Conservation (phyloP, 2,797 vertebrate species). For the Macropus fuliginosus region DNA sequence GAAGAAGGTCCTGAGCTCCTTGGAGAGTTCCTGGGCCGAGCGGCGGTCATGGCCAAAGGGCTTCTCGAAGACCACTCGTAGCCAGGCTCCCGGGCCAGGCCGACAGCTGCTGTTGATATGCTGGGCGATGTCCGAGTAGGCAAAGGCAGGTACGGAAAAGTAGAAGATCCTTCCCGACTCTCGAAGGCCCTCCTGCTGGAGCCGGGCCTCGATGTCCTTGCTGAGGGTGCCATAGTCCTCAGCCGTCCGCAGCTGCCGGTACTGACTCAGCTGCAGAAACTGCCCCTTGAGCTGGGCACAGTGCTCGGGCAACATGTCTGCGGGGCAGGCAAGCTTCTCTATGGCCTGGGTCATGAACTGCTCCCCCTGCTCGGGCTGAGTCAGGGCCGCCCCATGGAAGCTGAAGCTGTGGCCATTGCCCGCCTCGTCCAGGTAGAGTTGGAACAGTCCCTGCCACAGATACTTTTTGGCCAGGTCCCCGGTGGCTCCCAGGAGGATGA, state of each 20-base stretch:
- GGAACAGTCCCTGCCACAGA: constrained; percentile 96
- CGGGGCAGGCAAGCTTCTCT: constrained; percentile 89
- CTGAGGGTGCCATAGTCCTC: constrained; percentile 90
- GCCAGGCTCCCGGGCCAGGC: constrained; percentile 87
- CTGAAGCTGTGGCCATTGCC: constrained; percentile 91
- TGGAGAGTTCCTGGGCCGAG: constrained; percentile 91
- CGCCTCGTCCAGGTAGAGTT: constrained; percentile 91
- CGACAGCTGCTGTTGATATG: constrained; percentile 93
- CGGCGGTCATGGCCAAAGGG: constrained; percentile 94
- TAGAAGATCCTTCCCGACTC: constrained; percentile 96
- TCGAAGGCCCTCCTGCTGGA: constrained; percentile 87
- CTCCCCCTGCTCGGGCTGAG: constrained; percentile 83
- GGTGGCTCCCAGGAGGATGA: constrained; percentile 93
- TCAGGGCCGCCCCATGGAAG: constrained; percentile 91
- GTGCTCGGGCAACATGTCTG: constrained; percentile 80
- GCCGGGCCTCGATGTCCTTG: constrained; percentile 85
- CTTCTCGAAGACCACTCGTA: constrained; percentile 96
- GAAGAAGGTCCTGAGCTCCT: constrained; percentile 88
- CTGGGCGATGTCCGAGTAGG: constrained; percentile 91
- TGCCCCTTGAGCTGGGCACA: constrained; percentile 93
- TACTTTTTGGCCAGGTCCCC: constrained; percentile 97
- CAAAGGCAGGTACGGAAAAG: constrained; percentile 94
- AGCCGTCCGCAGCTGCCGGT: constrained; percentile 87
- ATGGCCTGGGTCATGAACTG: constrained; percentile 89
- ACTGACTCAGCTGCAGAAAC: constrained; percentile 91